Percentiles rank a stretch among this genome's conserved stretches.
Conservation (phyloP, 2,113 vertebrate genomes). For the Glareola pratincola region DNA sequence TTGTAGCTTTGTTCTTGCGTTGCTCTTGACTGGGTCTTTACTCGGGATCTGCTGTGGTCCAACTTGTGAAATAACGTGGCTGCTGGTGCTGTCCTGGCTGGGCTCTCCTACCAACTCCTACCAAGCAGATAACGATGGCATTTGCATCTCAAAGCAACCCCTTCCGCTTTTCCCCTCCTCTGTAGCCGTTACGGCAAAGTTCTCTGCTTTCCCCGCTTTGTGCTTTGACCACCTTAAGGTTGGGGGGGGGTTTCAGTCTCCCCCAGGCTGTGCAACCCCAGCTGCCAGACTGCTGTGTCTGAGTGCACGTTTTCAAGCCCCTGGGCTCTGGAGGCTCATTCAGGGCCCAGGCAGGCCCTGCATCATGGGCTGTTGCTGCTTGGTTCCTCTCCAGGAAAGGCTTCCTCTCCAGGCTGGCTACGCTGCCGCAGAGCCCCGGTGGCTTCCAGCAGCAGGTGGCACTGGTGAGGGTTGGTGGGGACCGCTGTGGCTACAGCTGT, state of each 20-base stretch:
- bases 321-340: not conserved
- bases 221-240: not conserved
- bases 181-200: not conserved
- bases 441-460: not conserved
- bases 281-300: not conserved
- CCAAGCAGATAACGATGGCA: not conserved
- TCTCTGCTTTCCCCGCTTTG: not conserved
- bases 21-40: not conserved
- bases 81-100: not conserved
- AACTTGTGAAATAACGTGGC: not conserved
- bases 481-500: not conserved
- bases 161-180: not conserved
- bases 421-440: accelerated
- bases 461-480: too few relatives aligned
- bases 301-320: too few relatives aligned
- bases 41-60: not conserved
- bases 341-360: not conserved
- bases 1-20: not conserved
- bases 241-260: not conserved
- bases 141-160: not conserved
- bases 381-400: accelerated
- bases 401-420: too few relatives aligned
- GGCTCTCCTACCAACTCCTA: not conserved
- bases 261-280: not conserved
- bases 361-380: not conserved